Conservation (phyloP, 1,140 invertebrate species). For the Eriosoma lanigerum region DNA sequence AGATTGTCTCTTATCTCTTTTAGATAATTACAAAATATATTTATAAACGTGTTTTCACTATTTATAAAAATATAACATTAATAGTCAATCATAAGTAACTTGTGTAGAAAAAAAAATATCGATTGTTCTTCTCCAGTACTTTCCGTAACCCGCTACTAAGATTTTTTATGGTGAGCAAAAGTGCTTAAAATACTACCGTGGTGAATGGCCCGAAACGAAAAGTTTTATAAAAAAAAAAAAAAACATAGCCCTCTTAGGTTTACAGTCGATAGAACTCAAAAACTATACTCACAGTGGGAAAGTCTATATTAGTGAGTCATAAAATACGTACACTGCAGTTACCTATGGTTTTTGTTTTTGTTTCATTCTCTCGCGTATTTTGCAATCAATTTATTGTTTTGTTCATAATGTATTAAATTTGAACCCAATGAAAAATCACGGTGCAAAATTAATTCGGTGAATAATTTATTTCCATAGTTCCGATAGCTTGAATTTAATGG, state of each 20-base stretch:
- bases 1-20: too few relatives aligned
- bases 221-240: slow-evolving; percentile 19
- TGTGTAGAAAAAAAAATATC: not conserved
- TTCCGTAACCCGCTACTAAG: not conserved
- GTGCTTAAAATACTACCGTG: slow-evolving; percentile 5
- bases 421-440: not conserved
- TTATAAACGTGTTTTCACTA: too few relatives aligned
- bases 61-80: too few relatives aligned
- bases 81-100: not conserved
- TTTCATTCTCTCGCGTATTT: not conserved
- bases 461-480: slow-evolving; percentile 26
- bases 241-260: not conserved
- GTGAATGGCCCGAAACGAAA: slow-evolving; percentile 43
- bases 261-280: slow-evolving; percentile 36
- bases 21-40: too few relatives aligned
- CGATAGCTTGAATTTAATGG: not conserved
- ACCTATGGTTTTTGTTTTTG: slow-evolving; percentile 17
- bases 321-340: not conserved
- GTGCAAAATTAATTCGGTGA: slow-evolving; percentile 12
- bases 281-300: not conserved
- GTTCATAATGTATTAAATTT: not conserved
- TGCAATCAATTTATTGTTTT: not conserved
- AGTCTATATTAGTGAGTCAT: slow-evolving; percentile 19
- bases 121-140: not conserved
- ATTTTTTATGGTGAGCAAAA: slow-evolving; percentile 5